phyloP scores from a whole-genome alignment of 2,113 vertebrate species.

The Sclerurus mexicanus region DNA sequence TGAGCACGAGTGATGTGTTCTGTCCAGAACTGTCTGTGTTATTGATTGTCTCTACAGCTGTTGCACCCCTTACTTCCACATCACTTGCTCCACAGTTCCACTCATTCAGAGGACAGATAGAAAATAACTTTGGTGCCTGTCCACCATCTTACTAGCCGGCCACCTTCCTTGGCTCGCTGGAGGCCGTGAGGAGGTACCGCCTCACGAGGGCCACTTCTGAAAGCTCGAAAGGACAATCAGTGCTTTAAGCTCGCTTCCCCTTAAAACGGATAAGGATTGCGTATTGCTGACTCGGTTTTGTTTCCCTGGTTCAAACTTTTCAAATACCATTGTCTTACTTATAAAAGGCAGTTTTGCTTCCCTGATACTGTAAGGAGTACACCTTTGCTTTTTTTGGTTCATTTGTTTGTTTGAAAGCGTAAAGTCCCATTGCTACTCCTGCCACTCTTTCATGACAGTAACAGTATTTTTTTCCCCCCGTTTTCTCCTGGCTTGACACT shows the following conservation, averaged over 20 bases:
- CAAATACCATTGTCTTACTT: constrained; percentile 80
- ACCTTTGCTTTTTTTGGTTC: constrained; percentile 36
- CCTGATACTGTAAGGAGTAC: constrained; percentile 86
- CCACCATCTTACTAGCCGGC: constrained; percentile 64
- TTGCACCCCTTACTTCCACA: constrained; percentile 78
- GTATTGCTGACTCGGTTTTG: constrained; percentile 77
- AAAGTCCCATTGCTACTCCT: constrained; percentile 58
- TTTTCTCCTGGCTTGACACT: constrained; percentile 66
- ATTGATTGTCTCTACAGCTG: constrained; percentile 83
- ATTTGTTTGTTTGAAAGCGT: constrained; percentile 13
- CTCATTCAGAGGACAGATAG: constrained; percentile 78
- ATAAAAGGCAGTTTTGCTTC: constrained; percentile 90
- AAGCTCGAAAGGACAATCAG: constrained; percentile 85
- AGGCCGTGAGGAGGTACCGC: constrained; percentile 58
- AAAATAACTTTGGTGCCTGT: constrained; percentile 84
- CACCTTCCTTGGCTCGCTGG: constrained; percentile 70
- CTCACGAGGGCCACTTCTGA: constrained; percentile 71
- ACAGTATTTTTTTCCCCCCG: neutral
- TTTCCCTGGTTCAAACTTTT: constrained; percentile 77
- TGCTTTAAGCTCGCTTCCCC: constrained; percentile 79
- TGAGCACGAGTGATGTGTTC: constrained; percentile 92
- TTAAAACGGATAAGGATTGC: constrained; percentile 76
- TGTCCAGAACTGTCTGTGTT: constrained; percentile 91
- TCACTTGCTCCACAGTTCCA: constrained; percentile 77
- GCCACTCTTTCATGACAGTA: constrained; percentile 50